phyloP scores from a whole-genome alignment of 2,113 vertebrate species.

The Sardina pilchardus region DNA sequence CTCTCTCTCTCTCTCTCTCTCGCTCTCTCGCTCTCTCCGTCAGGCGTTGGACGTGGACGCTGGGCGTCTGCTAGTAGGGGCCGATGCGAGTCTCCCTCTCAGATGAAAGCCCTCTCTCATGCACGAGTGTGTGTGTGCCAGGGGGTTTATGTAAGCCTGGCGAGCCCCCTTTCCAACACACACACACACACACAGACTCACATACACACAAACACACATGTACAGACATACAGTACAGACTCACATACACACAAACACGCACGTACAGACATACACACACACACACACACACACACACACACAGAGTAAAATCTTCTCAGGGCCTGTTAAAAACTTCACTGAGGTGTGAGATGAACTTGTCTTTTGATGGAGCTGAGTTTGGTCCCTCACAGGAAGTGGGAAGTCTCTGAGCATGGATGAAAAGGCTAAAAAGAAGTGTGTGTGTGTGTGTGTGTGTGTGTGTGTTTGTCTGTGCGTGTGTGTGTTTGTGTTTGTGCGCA shows the following conservation, averaged over 20 bases:
- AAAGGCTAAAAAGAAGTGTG: not conserved
- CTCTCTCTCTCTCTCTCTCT: not conserved
- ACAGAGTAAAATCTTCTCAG: constrained; percentile 47
- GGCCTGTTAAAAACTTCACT: constrained; percentile 68
- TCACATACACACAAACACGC: not conserved
- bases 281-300: not conserved
- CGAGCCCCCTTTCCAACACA: constrained; percentile 33
- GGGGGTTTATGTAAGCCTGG: constrained; percentile 56
- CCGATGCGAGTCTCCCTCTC: constrained; percentile 25
- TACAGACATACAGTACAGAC: not conserved
- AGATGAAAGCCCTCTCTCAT: constrained; percentile 65
- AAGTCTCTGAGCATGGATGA: constrained; percentile 22
- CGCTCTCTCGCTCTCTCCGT: not conserved
- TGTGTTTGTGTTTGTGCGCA: constrained; percentile 4
- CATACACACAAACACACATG: not conserved
- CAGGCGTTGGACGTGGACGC: not conserved
- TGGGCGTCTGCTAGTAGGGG: not conserved
- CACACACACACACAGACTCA: not conserved
- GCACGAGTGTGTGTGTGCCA: constrained; percentile 36
- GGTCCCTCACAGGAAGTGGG: constrained; percentile 37
- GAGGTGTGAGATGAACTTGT: constrained; percentile 63
- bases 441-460: not conserved
- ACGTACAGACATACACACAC: not conserved
- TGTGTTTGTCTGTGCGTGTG: not conserved
- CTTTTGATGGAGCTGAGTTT: constrained; percentile 43